A percentile compares a stretch with the other conserved stretches of the same genome.
Evolutionary conservation across 2,888 invertebrate genomes (phyloP).

Genomic region (Megamerina dolium): DNA sequence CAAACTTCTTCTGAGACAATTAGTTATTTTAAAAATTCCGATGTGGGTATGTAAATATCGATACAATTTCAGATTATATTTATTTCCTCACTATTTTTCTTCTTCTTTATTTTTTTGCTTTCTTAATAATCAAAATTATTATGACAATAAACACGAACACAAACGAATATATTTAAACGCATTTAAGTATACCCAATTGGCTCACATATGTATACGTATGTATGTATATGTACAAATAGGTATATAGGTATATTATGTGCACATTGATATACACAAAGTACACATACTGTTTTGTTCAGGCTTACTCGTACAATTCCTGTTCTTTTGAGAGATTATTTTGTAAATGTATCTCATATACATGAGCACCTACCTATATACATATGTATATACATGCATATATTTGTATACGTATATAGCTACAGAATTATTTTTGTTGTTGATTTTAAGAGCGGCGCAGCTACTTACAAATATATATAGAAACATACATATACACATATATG

Average conservation of each 20-base stretch:
- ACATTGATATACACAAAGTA: background rate
- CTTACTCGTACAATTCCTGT: background rate
- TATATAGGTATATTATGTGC: background rate
- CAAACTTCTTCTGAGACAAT: no score
- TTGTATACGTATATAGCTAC: background rate
- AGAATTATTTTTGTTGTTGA: conserved; percentile 9
- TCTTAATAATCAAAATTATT: no score
- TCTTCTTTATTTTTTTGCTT: no score
- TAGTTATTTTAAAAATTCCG: no score
- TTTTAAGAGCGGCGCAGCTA: conserved; percentile 8
- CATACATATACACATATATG: conserved; percentile 17
- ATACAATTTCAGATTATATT: no score
- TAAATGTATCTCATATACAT: background rate
- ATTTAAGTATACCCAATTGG: no score
- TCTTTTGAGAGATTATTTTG: conserved; percentile 5
- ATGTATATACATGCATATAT: conserved; percentile 1
- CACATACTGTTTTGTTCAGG: background rate
- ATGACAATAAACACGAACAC: no score
- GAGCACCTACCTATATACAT: background rate
- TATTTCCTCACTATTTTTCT: no score
- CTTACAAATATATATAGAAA: conserved; percentile 6
- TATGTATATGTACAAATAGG: background rate
- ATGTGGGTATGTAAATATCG: no score
- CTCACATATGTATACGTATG: background rate
- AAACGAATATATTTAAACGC: no score